phyloP scores from a whole-genome alignment of 2,113 vertebrate genomes.

The cat (Felis catus) region DNA sequence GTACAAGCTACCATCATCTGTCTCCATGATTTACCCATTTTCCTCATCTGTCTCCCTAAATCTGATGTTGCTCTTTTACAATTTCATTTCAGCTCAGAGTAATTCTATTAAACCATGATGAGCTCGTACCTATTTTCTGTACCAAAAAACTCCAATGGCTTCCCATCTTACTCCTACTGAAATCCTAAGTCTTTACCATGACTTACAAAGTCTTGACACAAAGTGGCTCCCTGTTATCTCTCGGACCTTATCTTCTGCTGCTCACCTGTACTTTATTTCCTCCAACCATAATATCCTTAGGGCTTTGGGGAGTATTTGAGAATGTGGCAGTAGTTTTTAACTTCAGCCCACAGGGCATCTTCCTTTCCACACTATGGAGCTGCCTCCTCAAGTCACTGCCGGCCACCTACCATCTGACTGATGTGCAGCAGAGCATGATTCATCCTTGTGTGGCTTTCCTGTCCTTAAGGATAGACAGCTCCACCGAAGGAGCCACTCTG shows the following conservation, averaged over 20 bases:
- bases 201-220: neutral
- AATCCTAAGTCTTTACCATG: neutral
- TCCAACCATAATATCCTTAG: neutral
- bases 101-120: neutral
- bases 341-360: neutral
- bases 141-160: neutral
- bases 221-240: neutral
- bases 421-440: neutral
- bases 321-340: neutral
- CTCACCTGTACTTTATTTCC: neutral
- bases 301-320: neutral
- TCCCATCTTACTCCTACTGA: neutral
- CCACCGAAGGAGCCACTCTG: neutral
- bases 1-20: neutral
- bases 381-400: neutral
- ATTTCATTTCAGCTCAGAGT: neutral
- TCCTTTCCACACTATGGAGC: neutral
- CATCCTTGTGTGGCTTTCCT: neutral
- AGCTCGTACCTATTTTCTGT: neutral
- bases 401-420: neutral
- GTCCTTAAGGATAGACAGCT: neutral
- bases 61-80: neutral
- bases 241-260: neutral
- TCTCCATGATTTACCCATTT: neutral
- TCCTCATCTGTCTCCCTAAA: neutral